Evolutionary conservation across 2,113 vertebrate species (phyloP), one percentile per base, ranked within the genome.

Genomic region (Edolisoma coerulescens): DNA sequence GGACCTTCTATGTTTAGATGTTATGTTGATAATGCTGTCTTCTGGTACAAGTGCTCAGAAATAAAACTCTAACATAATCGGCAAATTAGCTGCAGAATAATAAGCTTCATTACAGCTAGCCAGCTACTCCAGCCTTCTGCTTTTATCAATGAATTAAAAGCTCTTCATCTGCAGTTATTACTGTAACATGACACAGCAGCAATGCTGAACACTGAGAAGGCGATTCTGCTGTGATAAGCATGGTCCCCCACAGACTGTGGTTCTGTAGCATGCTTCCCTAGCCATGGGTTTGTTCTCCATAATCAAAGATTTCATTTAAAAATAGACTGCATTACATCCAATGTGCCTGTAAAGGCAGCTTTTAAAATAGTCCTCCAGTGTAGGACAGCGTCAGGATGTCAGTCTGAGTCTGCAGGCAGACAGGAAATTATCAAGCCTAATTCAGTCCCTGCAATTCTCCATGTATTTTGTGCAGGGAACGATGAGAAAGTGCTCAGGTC

Each of bases 131-230:
- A 95, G 95, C 93, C 92, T 97, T 96, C 96, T 96, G 96, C 96
- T 97, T 97, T 97, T 96, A 96, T 96, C 95, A 96, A 96, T 96
- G 96, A 96, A 96, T 96, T 97, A 96, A 96, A 96, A 96, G 95
- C 95, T 96, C 96, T 96, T 97, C 95, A 96, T 96, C 93, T 97
- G 94, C 73, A 96, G 85, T 95, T 96, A 96, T 96, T 97, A 94
- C 92, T 82, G 95, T 93, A 92, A 96, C 92, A 92, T 95, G 96
- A 96, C 95, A 97, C 68, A 60, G 92, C 88, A 94, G 93, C 92
- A 93, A 49, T 56, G 85, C 73, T 95, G 76, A 94, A 78, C 85
- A 91, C 93, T 67, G 87, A 94, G 96, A 67, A 92, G 87, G 84
- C 2, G 84, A 96, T 96, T 95, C 93, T 93, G 90, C 92, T 91